Evolutionary conservation across 2,113 vertebrate species (phyloP).

Genomic region (Notothenia rossii): DNA sequence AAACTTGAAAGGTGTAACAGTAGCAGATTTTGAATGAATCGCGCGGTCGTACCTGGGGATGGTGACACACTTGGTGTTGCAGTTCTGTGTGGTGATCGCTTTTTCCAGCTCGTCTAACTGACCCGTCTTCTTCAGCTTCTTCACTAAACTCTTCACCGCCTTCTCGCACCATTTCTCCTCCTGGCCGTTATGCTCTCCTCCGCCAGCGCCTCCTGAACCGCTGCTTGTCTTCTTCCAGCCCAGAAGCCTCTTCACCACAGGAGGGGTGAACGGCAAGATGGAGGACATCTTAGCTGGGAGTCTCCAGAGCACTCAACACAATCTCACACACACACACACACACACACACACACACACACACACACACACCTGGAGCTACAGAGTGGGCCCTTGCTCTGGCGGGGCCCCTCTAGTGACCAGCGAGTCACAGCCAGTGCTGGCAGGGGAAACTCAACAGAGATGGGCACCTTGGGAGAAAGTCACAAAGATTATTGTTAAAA

Average conservation of each 20-base stretch:
- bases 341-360: constrained; percentile 31
- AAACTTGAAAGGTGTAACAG: not conserved
- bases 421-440: constrained; percentile 62
- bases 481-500: constrained; percentile 49
- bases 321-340: constrained; percentile 14
- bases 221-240: constrained; percentile 96
- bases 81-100: constrained; percentile 97
- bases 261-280: constrained; percentile 98
- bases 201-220: constrained; percentile 87
- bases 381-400: constrained; percentile 65
- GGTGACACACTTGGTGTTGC: constrained; percentile 99
- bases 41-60: constrained; percentile 92
- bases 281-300: constrained; percentile 90
- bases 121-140: constrained; percentile 98
- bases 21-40: not conserved
- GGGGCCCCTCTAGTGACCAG: constrained; percentile 66
- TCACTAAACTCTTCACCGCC: constrained; percentile 97
- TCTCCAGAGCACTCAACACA: constrained; percentile 53
- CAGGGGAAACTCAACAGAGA: constrained; percentile 42
- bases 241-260: constrained; percentile 97
- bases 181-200: constrained; percentile 95
- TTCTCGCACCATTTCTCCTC: constrained; percentile 99
- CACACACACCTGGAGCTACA: constrained; percentile 60
- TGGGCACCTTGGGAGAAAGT: not conserved
- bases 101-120: constrained; percentile 99